Evolutionary conservation across 2,113 vertebrate genomes (phyloP).

Genomic region (Otolemur garnettii): DNA sequence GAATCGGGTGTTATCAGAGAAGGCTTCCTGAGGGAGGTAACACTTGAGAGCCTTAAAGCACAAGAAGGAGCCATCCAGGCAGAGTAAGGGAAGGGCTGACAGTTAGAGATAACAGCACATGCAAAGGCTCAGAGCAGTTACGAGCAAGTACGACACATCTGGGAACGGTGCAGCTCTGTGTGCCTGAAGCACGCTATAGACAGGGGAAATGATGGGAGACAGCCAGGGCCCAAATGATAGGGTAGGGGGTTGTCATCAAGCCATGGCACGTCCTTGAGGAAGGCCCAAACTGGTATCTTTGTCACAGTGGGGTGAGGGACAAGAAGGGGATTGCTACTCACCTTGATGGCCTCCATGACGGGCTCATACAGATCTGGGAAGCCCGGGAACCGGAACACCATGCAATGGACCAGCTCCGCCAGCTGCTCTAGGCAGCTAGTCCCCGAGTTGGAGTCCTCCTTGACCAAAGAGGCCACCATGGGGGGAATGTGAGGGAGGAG

Average conservation of each 20-base stretch:
- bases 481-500: slow-evolving; percentile 90
- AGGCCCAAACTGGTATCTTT: background rate
- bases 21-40: background rate
- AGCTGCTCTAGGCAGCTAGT: slow-evolving; percentile 89
- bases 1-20: background rate
- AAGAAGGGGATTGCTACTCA: slow-evolving; percentile 63
- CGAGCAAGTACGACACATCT: background rate
- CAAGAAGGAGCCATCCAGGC: background rate
- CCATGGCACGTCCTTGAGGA: background rate
- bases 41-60: background rate
- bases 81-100: background rate
- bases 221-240: background rate
- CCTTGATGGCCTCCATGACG: slow-evolving; percentile 90
- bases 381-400: slow-evolving; percentile 92
- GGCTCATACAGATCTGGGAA: slow-evolving; percentile 92
- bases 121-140: background rate
- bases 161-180: background rate
- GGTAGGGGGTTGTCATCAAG: background rate
- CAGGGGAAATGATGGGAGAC: background rate
- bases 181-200: background rate
- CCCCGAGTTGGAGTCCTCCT: slow-evolving; percentile 90
- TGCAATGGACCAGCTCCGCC: slow-evolving; percentile 90
- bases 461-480: slow-evolving; percentile 88
- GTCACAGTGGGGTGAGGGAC: background rate
- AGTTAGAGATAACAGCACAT: background rate